Base-by-base conservation (phyloP, 1,140 invertebrate genomes). In the Helicorthomorpha holstii region DNA sequence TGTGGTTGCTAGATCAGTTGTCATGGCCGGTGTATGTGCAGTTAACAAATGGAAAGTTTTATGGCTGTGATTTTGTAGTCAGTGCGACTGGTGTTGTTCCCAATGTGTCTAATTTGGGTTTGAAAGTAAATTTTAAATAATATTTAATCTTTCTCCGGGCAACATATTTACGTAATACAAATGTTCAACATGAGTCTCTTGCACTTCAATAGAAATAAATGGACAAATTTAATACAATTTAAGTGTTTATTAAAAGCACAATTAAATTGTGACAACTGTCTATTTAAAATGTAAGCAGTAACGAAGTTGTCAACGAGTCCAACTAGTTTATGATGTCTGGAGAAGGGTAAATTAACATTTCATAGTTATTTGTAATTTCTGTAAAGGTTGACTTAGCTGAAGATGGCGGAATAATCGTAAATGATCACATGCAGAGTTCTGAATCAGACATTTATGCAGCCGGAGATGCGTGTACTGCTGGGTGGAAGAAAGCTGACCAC, bases 1-100 rank as follows among this genome's bases (percentile, higher is more conserved):
- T 51, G 22, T 42, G n/a, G 27, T 43, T 57, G 21, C n/a, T 43
- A n/a, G 22, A 43, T 19, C 42, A 48, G 57, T 63, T 42, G 55
- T 62, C 14, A n/a, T 86, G 82, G 79, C 77, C 81, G 38, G 69
- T 91, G 41, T 77, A 79, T 68, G 76, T 85, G 2, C 68, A 76
- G 60, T 66, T 93, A 27, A 81, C 74, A 2, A 89, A 88, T 71
- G 82, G 79, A 1, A 78, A 80, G 64, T 65, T 73, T 12, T 74
- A 84, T 60, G 75, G 79, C 10, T 91, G 88, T 74, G 91, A 98
- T 73, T 81, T 98, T 63, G 71, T 98, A 26, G 76, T 98, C 49
- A 96, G 90, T 57, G 95, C 94, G 2, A 98, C 90, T 42, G 95
- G 95, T 19, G 93, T 98, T 1, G 66, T 72, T 27, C 90, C 76